Percentiles rank a stretch among this genome's conserved stretches.
Conservation (phyloP, 2,797 vertebrate species). For the Saxicola maurus region DNA sequence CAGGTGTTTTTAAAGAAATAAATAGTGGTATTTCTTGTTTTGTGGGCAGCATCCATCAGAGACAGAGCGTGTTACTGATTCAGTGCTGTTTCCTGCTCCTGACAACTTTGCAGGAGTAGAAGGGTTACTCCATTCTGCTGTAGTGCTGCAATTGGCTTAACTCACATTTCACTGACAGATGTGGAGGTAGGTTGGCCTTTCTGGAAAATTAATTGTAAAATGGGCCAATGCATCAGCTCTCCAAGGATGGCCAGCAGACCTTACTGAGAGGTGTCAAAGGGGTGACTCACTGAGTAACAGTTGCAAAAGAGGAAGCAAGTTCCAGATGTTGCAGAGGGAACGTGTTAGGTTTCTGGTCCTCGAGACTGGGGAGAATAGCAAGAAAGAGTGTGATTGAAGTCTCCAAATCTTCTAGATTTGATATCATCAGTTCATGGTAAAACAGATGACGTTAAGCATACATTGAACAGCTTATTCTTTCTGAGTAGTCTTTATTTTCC, state of each 20-base stretch:
- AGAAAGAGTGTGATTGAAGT: not conserved
- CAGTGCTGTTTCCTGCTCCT: not conserved
- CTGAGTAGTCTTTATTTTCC: not conserved
- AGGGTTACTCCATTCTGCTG: not conserved
- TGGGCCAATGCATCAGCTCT: accelerated
- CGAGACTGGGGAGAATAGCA: not conserved
- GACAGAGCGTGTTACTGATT: not conserved
- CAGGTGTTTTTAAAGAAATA: not conserved
- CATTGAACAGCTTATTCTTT: not conserved
- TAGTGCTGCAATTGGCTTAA: not conserved
- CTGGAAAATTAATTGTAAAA: not conserved
- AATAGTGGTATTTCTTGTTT: not conserved
- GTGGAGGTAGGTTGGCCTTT: not conserved
- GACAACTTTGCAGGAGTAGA: not conserved
- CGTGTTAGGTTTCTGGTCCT: not conserved
- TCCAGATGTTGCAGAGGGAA: not conserved
- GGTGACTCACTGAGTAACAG: not conserved
- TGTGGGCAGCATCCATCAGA: not conserved
- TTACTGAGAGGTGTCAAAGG: not conserved
- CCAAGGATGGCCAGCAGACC: not conserved
- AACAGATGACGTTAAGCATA: not conserved
- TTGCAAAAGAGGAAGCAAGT: not conserved
- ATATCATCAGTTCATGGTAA: not conserved
- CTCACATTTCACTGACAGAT: not conserved
- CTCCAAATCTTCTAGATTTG: not conserved